Percentiles rank a stretch among this genome's conserved stretches.
Evolutionary conservation across 2,888 invertebrate species (phyloP).

Genomic region (Ariolimax columbianus): DNA sequence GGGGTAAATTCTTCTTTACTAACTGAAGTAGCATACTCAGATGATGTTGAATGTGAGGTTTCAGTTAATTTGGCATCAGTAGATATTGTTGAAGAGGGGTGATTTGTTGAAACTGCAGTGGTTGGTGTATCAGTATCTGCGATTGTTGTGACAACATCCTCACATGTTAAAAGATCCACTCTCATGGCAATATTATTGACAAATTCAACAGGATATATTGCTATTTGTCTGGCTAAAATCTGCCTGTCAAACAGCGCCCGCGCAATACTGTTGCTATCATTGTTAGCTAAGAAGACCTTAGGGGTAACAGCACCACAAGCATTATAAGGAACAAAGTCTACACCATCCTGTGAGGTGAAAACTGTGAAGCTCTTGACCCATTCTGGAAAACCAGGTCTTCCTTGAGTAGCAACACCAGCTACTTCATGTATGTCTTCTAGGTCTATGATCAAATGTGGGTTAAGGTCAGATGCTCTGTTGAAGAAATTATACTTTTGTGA

Average conservation of each 20-base stretch:
- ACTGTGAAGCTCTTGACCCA: conserved; percentile 50
- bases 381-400: conserved; percentile 39
- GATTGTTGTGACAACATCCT: not conserved
- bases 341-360: conserved; percentile 29
- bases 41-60: not conserved
- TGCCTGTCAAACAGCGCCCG: conserved; percentile 57
- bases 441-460: conserved; percentile 36
- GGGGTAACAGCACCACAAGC: conserved; percentile 9
- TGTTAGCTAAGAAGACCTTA: conserved; percentile 45
- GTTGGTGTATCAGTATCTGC: conserved; percentile 40
- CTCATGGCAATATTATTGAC: conserved; percentile 59
- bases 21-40: not conserved
- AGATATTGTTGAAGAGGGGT: not conserved
- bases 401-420: conserved; percentile 49
- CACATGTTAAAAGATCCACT: conserved; percentile 63
- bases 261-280: conserved; percentile 36
- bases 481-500: not conserved
- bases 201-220: conserved; percentile 62
- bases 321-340: not conserved
- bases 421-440: conserved; percentile 17
- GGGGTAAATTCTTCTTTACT: not conserved
- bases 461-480: conserved; percentile 4
- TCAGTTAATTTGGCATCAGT: not conserved
- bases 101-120: not conserved
- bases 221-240: conserved; percentile 59